Percentiles rank a stretch among this genome's conserved stretches.
Conservation (phyloP, 2,888 invertebrate genomes). For the Acleris literana region DNA sequence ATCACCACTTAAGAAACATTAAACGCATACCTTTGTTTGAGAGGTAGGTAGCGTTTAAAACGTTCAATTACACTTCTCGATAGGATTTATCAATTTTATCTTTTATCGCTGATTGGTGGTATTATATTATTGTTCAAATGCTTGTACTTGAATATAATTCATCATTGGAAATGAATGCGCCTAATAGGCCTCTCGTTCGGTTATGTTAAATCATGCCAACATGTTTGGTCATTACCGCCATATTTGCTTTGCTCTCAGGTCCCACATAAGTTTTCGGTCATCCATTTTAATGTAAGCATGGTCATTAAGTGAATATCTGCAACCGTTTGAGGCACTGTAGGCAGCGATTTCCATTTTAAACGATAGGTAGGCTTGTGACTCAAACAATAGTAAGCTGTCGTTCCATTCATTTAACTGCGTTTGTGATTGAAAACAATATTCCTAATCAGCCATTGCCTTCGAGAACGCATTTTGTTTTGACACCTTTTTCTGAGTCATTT, state of each 20-base stretch:
- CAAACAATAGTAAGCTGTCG: background rate
- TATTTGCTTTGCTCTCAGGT: slow-evolving; percentile 18
- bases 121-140: background rate
- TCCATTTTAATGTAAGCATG: slow-evolving; percentile 20
- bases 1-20: slow-evolving; percentile 42
- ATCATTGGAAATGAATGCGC: background rate
- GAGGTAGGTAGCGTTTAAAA: slow-evolving; percentile 5
- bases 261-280: slow-evolving; percentile 15
- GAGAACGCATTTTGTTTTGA: background rate
- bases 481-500: slow-evolving; percentile 1
- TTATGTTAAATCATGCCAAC: background rate
- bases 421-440: slow-evolving; percentile 19
- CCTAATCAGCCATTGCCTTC: slow-evolving; percentile 17
- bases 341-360: slow-evolving; percentile 37
- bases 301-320: slow-evolving; percentile 25
- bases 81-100: slow-evolving; percentile 14
- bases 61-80: slow-evolving; percentile 8
- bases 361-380: slow-evolving; percentile 22
- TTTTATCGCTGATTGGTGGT: slow-evolving; percentile 5
- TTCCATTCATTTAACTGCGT: slow-evolving; percentile 17
- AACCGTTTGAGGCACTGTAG: slow-evolving; percentile 13
- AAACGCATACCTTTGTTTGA: slow-evolving; percentile 29
- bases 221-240: slow-evolving; percentile 17
- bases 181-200: background rate
- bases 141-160: background rate